Evolutionary conservation across 2,888 invertebrate species (phyloP), one percentile per base, ranked within the genome.

Genomic region (Megamerina dolium): DNA sequence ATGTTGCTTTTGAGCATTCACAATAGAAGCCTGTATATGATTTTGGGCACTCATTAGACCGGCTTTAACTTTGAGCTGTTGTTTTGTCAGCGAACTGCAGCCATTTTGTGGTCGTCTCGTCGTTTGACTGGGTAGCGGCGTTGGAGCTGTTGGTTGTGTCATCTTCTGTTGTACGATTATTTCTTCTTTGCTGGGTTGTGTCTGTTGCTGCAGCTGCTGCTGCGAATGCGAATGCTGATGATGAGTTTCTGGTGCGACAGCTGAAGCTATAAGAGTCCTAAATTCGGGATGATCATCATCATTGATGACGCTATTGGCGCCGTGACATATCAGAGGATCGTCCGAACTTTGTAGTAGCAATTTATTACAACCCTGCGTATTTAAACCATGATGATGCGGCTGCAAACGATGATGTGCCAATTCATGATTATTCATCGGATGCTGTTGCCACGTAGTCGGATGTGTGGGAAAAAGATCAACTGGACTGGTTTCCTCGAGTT

Each of bases 301-400:
- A 34, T 61, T 61, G 17, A 56, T 55, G 13, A 66, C 65, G 14
- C 52, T 61, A 43, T 61, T 57, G 19, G 70, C 72, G 12, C 72
- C 72, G 13, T 68, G 62, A 16, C 68, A 70, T 46, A 72, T 72
- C 32, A 72, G 47, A 0, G 72, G 72, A 60, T 72, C 72, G 32
- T 72, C 72, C 2, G 72, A 72, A 39, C 67, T 67, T 29, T 66
- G 68, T 27, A 70, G 52, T 19, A 70, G 49, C 30, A 68, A 48
- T 35, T 63, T 65, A 40, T 58, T 61, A 19, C 50, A 50, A 19
- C 46, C 56, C 13, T 34, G 43, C 27, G 27, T 18, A 16, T 43
- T 32, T 12, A 23, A 26, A 8, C 37, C 40, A 9, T 33, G 43
- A 21, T 43, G 46, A 20, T 39, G 41, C 10, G 34, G 32, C 18